These are phyloP conservation scores for Acipenser transmontanus DNA, from an alignment of 2,797 vertebrate genomes.

Conservation along the genomic window DNA sequence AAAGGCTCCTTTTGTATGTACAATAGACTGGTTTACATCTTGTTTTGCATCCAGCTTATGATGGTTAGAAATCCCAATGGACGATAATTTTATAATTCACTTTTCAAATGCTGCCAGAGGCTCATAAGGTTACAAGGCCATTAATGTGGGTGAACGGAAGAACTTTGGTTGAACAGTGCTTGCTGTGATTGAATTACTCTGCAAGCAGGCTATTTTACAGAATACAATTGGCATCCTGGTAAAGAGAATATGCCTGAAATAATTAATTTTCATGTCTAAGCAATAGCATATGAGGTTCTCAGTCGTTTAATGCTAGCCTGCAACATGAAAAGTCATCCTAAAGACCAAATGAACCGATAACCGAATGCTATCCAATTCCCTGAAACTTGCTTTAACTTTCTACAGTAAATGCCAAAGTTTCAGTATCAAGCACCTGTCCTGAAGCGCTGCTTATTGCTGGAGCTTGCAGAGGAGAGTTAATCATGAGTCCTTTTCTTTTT, in stretches of 20 bases:
- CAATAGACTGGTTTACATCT: constrained; percentile 59
- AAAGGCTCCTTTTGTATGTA: constrained; percentile 66
- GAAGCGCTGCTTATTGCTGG: no score
- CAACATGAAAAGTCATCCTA: no score
- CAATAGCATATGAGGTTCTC: no score
- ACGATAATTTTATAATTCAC: constrained; percentile 68
- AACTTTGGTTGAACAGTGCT: constrained; percentile 60
- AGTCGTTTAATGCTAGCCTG: no score
- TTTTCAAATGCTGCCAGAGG: constrained; percentile 49
- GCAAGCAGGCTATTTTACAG: constrained; percentile 43
- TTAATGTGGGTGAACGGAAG: constrained; percentile 73
- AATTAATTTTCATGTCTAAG: no score
- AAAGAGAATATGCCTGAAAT: background rate
- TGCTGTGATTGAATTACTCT: constrained; percentile 58
- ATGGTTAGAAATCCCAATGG: constrained; percentile 46
- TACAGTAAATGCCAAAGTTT: no score
- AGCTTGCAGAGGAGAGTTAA: no score
- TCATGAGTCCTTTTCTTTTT: background rate
- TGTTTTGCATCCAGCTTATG: constrained; percentile 40
- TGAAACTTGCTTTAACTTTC: no score
- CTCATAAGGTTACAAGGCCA: constrained; percentile 67
- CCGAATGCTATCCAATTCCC: no score
- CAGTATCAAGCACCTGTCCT: no score
- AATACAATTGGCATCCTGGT: constrained; percentile 21
- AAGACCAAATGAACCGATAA: no score